Percentiles rank a stretch among this genome's conserved stretches.
Conservation (phyloP, 2,113 vertebrate genomes). For the Sterrhoptilus dennistouni region DNA sequence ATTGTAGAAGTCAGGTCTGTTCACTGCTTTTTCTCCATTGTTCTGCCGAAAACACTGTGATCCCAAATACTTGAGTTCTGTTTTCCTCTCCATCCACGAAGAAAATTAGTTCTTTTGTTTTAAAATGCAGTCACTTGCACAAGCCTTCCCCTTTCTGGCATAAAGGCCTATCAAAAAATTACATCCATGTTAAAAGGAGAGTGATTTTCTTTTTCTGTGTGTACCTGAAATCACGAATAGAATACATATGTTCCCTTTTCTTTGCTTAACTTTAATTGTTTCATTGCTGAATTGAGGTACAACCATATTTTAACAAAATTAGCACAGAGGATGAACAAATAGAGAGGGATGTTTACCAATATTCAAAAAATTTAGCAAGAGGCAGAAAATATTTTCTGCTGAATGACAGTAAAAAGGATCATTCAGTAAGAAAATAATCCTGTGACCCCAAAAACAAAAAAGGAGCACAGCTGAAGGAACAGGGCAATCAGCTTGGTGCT, state of each 20-base stretch:
- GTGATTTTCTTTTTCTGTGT: neutral
- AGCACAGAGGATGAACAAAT: neutral
- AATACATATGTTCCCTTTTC: neutral
- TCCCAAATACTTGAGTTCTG: neutral
- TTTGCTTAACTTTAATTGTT: neutral
- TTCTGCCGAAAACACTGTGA: neutral
- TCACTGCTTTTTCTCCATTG: neutral
- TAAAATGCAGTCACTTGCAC: neutral
- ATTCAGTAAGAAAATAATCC: neutral
- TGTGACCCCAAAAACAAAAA: neutral
- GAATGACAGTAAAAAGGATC: neutral
- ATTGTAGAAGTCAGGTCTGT: neutral
- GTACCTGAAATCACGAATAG: neutral
- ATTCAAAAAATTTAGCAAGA: neutral
- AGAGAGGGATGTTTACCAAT: neutral
- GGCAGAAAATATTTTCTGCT: neutral
- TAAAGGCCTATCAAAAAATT: neutral
- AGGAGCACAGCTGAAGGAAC: neutral
- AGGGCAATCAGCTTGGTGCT: neutral
- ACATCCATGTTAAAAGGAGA: neutral
- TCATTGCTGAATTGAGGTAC: neutral
- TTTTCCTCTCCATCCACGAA: neutral
- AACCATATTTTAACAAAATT: neutral
- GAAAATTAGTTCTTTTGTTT: neutral
- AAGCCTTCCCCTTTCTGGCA: neutral